These are phyloP conservation scores for Standfussiana lucernea DNA, from an alignment of 2,888 invertebrate species.

Conservation along the genomic window DNA sequence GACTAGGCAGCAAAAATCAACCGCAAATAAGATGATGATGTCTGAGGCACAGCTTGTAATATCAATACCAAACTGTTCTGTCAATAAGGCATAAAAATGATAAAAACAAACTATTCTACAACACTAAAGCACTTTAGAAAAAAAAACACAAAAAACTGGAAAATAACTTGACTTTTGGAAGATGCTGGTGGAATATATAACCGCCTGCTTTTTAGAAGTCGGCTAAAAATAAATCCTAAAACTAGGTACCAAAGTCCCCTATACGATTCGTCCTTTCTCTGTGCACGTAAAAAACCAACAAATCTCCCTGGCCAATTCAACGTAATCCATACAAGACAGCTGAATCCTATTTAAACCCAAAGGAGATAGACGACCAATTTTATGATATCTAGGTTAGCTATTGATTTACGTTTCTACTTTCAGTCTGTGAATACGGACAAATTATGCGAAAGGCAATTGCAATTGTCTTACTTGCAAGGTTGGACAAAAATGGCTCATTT, in stretches of 20 bases:
- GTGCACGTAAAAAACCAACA: conserved; percentile 75
- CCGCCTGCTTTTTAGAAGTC: no score
- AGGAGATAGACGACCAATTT: conserved; percentile 78
- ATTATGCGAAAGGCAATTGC: conserved; percentile 24
- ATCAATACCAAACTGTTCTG: background rate
- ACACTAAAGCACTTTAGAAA: no score
- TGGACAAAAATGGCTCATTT: conserved; percentile 18
- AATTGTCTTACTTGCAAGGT: conserved; percentile 17
- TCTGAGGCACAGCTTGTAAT: no score
- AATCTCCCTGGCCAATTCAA: conserved; percentile 80
- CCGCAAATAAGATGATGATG: no score
- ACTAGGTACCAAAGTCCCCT: background rate
- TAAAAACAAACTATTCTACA: background rate
- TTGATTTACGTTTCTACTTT: conserved; percentile 43
- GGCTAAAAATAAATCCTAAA: no score
- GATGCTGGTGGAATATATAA: no score
- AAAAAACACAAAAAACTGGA: no score
- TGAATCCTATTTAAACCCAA: conserved; percentile 77
- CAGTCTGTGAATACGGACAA: conserved; percentile 27
- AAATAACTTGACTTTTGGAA: no score
- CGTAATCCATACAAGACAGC: conserved; percentile 81
- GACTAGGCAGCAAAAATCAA: background rate
- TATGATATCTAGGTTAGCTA: conserved; percentile 71
- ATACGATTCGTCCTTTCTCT: conserved; percentile 6
- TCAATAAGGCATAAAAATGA: background rate